phyloP scores from a whole-genome alignment of 2,113 vertebrate species.

The Muntiacus reevesi region DNA sequence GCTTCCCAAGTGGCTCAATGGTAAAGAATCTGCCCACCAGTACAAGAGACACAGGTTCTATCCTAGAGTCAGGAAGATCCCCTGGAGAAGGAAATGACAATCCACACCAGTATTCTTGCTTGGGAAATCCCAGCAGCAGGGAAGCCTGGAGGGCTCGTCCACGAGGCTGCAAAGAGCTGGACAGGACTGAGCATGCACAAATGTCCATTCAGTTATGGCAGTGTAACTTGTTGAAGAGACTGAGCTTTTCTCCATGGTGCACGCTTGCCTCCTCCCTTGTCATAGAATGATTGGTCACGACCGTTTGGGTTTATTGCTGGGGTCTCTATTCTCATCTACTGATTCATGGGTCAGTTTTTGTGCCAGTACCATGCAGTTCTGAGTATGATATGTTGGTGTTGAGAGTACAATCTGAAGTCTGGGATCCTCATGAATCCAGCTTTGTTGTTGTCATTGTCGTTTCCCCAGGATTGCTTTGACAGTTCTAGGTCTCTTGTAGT shows the following conservation, averaged over 20 bases:
- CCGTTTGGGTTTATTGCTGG: neutral
- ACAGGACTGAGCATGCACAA: neutral
- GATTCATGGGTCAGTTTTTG: neutral
- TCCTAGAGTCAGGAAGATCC: neutral
- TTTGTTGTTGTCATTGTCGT: neutral
- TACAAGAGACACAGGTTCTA: neutral
- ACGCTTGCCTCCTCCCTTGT: neutral
- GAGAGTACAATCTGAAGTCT: neutral
- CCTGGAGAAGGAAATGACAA: neutral
- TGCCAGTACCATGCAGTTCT: neutral
- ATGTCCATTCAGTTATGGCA: neutral
- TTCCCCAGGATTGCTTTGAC: neutral
- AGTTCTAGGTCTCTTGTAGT: neutral
- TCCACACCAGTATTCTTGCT: neutral
- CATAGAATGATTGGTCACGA: neutral
- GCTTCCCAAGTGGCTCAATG: neutral
- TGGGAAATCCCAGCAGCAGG: neutral
- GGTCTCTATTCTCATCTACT: neutral
- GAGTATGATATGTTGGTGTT: neutral
- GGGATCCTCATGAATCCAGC: neutral
- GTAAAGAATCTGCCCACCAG: neutral
- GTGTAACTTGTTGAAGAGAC: neutral
- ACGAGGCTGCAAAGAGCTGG: rapidly evolving
- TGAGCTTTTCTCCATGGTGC: neutral
- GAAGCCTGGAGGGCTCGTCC: neutral